Conservation (phyloP, 1,140 invertebrate species). For the Neodiprion fabricii region DNA sequence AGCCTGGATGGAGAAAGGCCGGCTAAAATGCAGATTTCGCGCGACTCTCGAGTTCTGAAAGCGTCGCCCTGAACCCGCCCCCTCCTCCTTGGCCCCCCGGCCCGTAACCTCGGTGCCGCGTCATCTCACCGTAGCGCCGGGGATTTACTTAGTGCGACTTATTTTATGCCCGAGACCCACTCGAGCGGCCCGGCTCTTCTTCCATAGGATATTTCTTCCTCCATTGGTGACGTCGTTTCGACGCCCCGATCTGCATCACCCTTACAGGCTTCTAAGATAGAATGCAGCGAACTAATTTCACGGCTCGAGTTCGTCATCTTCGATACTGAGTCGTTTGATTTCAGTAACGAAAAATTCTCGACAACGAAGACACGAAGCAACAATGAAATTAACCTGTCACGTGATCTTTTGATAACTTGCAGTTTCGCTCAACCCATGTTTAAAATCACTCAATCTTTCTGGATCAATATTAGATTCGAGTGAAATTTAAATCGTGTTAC, state of each 20-base stretch:
- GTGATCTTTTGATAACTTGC: too few species aligned
- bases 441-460: too few species aligned
- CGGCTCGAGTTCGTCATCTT: too few species aligned
- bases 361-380: too few species aligned
- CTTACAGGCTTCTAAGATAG: background rate
- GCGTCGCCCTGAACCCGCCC: slow-evolving; percentile 33
- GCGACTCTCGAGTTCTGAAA: slow-evolving; percentile 48
- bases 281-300: background rate
- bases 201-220: background rate
- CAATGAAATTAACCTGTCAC: too few species aligned
- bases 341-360: too few species aligned
- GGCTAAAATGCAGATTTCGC: slow-evolving; percentile 60
- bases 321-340: too few species aligned
- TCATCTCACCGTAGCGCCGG: slow-evolving; percentile 7
- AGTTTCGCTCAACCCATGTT: too few species aligned
- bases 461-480: too few species aligned
- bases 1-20: slow-evolving; percentile 43
- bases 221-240: background rate
- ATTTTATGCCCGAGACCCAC: slow-evolving; percentile 30
- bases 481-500: too few species aligned
- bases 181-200: background rate
- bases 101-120: slow-evolving; percentile 29
- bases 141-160: slow-evolving; percentile 49
- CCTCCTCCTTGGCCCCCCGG: slow-evolving; percentile 34
- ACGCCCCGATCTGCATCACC: background rate